Conservation (phyloP, 2,888 invertebrate genomes). For the Hirtodrosophila alboralis region DNA sequence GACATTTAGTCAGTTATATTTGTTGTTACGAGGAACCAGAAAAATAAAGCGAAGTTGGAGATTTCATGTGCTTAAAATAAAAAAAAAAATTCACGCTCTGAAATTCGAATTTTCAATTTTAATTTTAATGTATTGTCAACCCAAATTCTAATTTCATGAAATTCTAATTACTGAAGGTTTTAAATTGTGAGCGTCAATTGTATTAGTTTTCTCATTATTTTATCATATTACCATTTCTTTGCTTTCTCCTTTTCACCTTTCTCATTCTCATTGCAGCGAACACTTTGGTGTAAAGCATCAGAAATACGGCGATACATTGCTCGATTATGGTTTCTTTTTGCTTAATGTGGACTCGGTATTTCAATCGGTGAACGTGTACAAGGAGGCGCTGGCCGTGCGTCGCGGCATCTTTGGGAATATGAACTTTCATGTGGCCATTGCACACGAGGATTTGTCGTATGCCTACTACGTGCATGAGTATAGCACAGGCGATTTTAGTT, state of each 20-base stretch:
- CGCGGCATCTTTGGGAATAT: constrained; percentile 91
- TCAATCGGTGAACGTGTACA: constrained; percentile 93
- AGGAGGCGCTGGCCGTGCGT: constrained; percentile 90
- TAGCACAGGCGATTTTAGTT: constrained; percentile 92
- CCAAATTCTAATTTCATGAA: no score
- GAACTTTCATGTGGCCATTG: constrained; percentile 94
- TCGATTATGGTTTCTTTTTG: constrained; percentile 96
- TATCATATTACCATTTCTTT: not conserved
- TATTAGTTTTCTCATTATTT: no score
- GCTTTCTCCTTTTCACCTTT: not conserved
- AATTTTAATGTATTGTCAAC: no score
- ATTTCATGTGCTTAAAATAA: no score
- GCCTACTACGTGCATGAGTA: constrained; percentile 97
- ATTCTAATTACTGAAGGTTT: no score
- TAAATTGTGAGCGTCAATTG: no score
- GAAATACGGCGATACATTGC: constrained; percentile 92
- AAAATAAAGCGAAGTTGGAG: no score
- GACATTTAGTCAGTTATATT: no score
- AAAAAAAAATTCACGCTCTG: no score
- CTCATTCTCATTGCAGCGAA: constrained; percentile 68
- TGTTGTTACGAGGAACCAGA: no score
- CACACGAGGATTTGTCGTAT: constrained; percentile 96
- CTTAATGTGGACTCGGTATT: constrained; percentile 94
- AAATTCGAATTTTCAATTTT: no score
- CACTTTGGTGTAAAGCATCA: constrained; percentile 89